These are phyloP conservation scores for Synchiropus splendidus DNA, from an alignment of 2,113 vertebrate species.

Conservation along the genomic window DNA sequence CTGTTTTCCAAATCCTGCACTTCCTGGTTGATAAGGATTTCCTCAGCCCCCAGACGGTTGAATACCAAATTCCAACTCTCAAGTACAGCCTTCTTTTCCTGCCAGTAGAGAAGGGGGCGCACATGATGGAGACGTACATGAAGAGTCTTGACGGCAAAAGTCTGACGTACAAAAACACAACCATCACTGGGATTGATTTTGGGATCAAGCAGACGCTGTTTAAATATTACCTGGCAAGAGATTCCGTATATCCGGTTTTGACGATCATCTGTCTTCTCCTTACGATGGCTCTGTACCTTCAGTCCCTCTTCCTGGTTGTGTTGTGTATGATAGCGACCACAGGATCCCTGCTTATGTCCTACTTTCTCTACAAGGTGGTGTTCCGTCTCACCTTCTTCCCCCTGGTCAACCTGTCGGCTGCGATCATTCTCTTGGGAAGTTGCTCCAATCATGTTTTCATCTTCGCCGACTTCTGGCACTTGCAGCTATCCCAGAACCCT, in stretches of 20 bases:
- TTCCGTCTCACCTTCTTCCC: conserved; percentile 89
- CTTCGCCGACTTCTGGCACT: conserved; percentile 87
- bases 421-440: conserved; percentile 80
- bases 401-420: conserved; percentile 78
- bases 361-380: conserved; percentile 89
- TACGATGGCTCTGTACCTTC: conserved; percentile 81
- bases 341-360: conserved; percentile 81
- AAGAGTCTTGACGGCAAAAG: conserved; percentile 75
- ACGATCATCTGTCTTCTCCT: conserved; percentile 79
- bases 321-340: conserved; percentile 76
- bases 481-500: conserved; percentile 81
- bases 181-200: conserved; percentile 91
- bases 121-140: conserved; percentile 88
- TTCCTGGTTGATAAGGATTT: conserved; percentile 93
- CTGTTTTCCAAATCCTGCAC: conserved; percentile 88
- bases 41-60: conserved; percentile 84
- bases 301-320: conserved; percentile 80
- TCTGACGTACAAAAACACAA: conserved; percentile 82
- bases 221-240: conserved; percentile 82
- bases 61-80: conserved; percentile 92
- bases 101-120: conserved; percentile 78
- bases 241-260: conserved; percentile 82
- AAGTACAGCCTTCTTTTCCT: conserved; percentile 92
- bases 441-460: conserved; percentile 87
- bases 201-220: conserved; percentile 90